Conservation (phyloP, 1,140 invertebrate genomes). For the Arctopsyche grandis region DNA sequence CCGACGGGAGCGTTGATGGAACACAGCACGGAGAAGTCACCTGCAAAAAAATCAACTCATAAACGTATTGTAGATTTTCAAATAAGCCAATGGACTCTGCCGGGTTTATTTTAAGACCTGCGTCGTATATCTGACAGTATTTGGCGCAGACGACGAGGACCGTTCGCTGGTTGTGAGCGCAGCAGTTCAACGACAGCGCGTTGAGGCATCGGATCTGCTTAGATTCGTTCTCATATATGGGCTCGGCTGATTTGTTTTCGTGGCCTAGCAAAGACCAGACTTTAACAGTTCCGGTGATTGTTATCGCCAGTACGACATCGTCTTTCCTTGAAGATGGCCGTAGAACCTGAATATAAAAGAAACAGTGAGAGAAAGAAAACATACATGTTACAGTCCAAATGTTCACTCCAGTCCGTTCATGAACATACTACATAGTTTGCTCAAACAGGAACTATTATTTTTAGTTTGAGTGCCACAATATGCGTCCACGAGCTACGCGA, state of each 20-base stretch:
- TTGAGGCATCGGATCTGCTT: slow-evolving; percentile 96
- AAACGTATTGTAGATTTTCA: not conserved
- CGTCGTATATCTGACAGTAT: slow-evolving; percentile 94
- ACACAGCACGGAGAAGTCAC: slow-evolving; percentile 94
- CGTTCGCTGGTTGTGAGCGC: slow-evolving; percentile 94
- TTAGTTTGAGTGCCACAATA: not conserved
- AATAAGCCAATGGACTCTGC: not conserved
- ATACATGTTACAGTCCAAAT: too few species aligned
- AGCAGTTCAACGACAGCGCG: slow-evolving; percentile 93
- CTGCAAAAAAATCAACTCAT: slow-evolving; percentile 66
- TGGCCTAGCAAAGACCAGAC: slow-evolving; percentile 94
- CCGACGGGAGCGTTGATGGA: slow-evolving; percentile 84
- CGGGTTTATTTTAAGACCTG: slow-evolving; percentile 66
- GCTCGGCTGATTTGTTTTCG: slow-evolving; percentile 87
- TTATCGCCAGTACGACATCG: slow-evolving; percentile 95
- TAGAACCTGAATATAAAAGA: slow-evolving; percentile 72
- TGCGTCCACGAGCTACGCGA: not conserved
- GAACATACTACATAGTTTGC: too few species aligned
- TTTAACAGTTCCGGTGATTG: slow-evolving; percentile 96
- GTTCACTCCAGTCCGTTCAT: too few species aligned
- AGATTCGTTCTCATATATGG: slow-evolving; percentile 96
- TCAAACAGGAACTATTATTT: slow-evolving; percentile 1
- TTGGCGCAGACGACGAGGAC: slow-evolving; percentile 96
- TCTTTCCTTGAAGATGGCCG: slow-evolving; percentile 91
- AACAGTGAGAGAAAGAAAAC: slow-evolving; percentile 15